A percentile compares a stretch with the other conserved stretches of the same genome.
Conservation (phyloP, 2,797 vertebrate genomes). For the Propithecus deckenii region DNA sequence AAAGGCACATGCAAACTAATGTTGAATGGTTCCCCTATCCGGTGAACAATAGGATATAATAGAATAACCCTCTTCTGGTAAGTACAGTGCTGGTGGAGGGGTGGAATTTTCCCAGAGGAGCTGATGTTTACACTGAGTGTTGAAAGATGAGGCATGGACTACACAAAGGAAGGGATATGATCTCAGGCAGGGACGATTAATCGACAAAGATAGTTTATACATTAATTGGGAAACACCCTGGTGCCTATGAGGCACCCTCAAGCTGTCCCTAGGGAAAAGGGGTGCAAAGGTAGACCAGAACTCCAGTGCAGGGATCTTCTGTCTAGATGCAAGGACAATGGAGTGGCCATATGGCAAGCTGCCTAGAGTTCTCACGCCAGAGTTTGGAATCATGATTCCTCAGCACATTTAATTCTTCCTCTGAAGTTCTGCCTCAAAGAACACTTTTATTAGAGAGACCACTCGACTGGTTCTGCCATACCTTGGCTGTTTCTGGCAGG, state of each 20-base stretch:
- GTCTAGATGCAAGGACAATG: rapidly evolving
- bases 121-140: not conserved
- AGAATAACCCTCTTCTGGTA: not conserved
- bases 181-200: not conserved
- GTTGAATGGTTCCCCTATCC: not conserved
- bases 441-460: not conserved
- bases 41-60: no score
- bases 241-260: rapidly evolving
- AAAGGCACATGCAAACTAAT: rapidly evolving
- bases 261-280: not conserved
- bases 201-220: not conserved
- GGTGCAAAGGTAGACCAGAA: not conserved
- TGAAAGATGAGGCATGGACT: not conserved
- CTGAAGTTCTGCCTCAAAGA: not conserved
- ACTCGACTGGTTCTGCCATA: no score
- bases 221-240: not conserved
- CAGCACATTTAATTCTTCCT: no score
- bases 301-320: not conserved
- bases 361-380: rapidly evolving
- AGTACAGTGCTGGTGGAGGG: not conserved
- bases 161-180: not conserved
- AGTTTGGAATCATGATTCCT: not conserved
- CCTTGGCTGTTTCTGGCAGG: no score
- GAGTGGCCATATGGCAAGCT: rapidly evolving
- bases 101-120: not conserved